Percentiles rank a stretch among this genome's conserved stretches.
These are phyloP conservation scores for Erythrocercus mccallii DNA, from an alignment of 2,113 vertebrate species.

Conservation along the genomic window DNA sequence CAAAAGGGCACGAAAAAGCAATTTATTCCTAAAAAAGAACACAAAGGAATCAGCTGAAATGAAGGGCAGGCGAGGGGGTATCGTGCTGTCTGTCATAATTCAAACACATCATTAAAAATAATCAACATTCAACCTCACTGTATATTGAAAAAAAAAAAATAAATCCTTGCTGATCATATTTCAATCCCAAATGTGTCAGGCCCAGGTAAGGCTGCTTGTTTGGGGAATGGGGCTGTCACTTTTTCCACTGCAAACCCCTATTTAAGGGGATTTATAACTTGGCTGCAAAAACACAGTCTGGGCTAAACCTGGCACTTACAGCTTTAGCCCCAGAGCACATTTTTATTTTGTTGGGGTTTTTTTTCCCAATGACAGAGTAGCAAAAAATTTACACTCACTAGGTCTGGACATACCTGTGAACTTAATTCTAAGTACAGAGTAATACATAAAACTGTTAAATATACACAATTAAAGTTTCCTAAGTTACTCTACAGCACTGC, in stretches of 20 bases:
- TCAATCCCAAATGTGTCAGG: constrained; percentile 62
- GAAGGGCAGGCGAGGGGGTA: background rate
- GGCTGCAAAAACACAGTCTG: constrained; percentile 59
- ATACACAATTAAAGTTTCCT: background rate
- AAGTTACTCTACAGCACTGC: background rate
- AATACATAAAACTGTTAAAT: background rate
- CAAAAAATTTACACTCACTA: background rate
- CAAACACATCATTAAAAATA: constrained; percentile 31
- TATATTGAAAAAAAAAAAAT: constrained; percentile 57
- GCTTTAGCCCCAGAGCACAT: constrained; percentile 50
- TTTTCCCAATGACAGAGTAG: constrained; percentile 13
- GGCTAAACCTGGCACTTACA: constrained; percentile 52
- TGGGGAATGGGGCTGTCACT: constrained; percentile 50
- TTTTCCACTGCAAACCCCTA: constrained; percentile 67
- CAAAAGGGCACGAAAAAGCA: constrained; percentile 5
- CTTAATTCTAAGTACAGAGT: background rate
- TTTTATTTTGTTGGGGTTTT: constrained; percentile 31
- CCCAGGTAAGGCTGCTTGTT: constrained; percentile 53
- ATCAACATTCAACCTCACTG: constrained; percentile 29
- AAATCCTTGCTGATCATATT: constrained; percentile 60
- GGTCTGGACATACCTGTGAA: constrained; percentile 2
- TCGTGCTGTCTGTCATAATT: background rate
- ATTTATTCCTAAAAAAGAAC: background rate
- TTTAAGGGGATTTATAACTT: constrained; percentile 67
- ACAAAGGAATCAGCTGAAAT: background rate